These are phyloP conservation scores for Staurois parvus DNA, from an alignment of 2,797 vertebrate species.

Conservation along the genomic window DNA sequence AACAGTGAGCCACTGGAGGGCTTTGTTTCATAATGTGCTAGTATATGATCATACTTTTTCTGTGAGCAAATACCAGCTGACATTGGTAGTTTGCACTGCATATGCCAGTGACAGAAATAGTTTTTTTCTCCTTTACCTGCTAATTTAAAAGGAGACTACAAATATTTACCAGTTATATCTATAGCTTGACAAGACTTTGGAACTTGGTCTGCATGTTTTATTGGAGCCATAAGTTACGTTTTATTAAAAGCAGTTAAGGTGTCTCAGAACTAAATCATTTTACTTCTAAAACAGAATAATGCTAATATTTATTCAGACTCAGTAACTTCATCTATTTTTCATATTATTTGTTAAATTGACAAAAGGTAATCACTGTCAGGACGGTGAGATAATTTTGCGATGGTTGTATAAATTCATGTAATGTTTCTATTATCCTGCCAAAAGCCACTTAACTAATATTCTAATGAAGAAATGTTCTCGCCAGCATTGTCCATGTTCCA, in stretches of 20 bases:
- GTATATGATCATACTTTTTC: too few relatives aligned
- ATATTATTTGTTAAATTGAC: constrained; percentile 46
- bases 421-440: constrained; percentile 55
- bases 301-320: constrained; percentile 42
- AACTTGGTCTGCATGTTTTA: background rate
- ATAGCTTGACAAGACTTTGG: background rate
- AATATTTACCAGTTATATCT: background rate
- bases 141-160: background rate
- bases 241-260: background rate
- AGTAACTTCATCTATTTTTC: constrained; percentile 20
- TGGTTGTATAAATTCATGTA: constrained; percentile 53
- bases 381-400: constrained; percentile 37
- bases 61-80: too few relatives aligned
- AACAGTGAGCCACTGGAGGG: too few relatives aligned
- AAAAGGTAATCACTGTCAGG: constrained; percentile 40
- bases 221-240: background rate
- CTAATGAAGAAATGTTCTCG: constrained; percentile 54
- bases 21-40: too few relatives aligned
- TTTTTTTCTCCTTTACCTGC: background rate
- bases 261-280: background rate
- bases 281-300: background rate
- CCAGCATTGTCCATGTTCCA: constrained; percentile 58
- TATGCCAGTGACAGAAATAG: too few relatives aligned
- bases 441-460: constrained; percentile 57
- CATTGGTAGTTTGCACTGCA: too few relatives aligned